Evolutionary conservation across 2,113 vertebrate species (phyloP).

Genomic region (Caretta caretta): DNA sequence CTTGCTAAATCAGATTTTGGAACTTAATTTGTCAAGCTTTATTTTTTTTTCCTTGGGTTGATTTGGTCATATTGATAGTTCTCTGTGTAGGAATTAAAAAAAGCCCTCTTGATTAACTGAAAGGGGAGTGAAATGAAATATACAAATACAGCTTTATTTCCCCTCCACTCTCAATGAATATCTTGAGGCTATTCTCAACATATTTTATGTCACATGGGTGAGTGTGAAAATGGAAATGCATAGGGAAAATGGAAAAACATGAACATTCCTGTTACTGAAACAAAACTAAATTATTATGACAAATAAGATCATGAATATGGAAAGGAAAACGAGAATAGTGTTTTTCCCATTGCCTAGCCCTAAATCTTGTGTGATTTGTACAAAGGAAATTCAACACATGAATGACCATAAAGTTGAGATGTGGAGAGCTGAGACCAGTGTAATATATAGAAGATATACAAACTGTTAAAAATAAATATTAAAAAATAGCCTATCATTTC

Average conservation of each 20-base stretch:
- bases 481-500: not conserved
- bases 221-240: conserved; percentile 67
- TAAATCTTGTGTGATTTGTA: not conserved
- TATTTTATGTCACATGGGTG: conserved; percentile 48
- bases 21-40: not conserved
- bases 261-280: conserved; percentile 44
- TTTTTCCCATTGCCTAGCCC: conserved; percentile 1
- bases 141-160: conserved; percentile 38
- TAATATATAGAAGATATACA: not conserved
- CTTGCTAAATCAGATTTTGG: not conserved
- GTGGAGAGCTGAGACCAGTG: not conserved
- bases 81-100: conserved; percentile 12
- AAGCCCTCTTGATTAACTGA: conserved; percentile 35
- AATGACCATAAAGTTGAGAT: conserved; percentile 5
- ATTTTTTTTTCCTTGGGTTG: not conserved
- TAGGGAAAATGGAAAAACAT: conserved; percentile 43
- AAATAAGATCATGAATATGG: conserved; percentile 67
- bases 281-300: conserved; percentile 64
- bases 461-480: conserved; percentile 11
- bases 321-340: conserved; percentile 36
- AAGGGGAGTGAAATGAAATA: conserved; percentile 25
- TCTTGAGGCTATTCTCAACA: conserved; percentile 44
- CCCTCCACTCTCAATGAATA: conserved; percentile 15
- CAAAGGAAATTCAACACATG: conserved; percentile 41
- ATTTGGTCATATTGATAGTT: not conserved